Percentiles rank a stretch among this genome's conserved stretches.
phyloP scores from a whole-genome alignment of 2,888 invertebrate species.

The Coelinius sp. region DNA sequence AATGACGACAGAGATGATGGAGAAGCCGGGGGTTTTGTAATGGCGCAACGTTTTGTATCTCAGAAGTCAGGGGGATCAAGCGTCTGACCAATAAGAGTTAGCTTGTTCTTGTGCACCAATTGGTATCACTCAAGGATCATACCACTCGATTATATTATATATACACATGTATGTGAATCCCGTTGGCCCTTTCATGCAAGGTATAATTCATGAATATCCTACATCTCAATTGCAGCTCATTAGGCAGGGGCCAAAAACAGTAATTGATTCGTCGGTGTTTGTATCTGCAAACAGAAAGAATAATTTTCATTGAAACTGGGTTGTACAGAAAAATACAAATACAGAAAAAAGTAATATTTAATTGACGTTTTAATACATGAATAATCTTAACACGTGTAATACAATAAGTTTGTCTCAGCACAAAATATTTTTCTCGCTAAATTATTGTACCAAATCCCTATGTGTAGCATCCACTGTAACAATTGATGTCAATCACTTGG shows the following conservation, averaged over 20 bases:
- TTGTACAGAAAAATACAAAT: background rate
- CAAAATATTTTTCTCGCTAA: background rate
- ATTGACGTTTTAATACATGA: background rate
- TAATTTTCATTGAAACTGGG: background rate
- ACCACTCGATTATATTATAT: background rate
- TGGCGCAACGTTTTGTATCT: conserved; percentile 38
- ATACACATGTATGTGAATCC: background rate
- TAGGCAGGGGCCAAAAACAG: background rate
- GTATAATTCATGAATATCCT: conserved; percentile 14
- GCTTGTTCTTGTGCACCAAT: conserved; percentile 59
- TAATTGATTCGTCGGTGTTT: background rate
- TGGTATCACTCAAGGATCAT: conserved; percentile 59
- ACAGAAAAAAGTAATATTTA: background rate
- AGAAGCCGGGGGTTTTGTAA: conserved; percentile 32
- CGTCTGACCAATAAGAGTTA: conserved; percentile 61
- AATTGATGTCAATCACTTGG: conserved; percentile 35
- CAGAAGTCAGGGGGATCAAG: conserved; percentile 60
- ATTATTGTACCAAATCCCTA: conserved; percentile 11
- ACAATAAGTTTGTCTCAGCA: background rate
- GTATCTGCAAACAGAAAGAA: conserved; percentile 14
- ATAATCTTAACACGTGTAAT: background rate
- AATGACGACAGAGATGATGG: conserved; percentile 41
- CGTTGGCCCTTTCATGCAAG: background rate
- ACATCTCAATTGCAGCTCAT: background rate
- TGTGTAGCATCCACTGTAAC: background rate